These are phyloP conservation scores for Melinopterus prodromus DNA, from an alignment of 2,888 invertebrate species.

Conservation along the genomic window DNA sequence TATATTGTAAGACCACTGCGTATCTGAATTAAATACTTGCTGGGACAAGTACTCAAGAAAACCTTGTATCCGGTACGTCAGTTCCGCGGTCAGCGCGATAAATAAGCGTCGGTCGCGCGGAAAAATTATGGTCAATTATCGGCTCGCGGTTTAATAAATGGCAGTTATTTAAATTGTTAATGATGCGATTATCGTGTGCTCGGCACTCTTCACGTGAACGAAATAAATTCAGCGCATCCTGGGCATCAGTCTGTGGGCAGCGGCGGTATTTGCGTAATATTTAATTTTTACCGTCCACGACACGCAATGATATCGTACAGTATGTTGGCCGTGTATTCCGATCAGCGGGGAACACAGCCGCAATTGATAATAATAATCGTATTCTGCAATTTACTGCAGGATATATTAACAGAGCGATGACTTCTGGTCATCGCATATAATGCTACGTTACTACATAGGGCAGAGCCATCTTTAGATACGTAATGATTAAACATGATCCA, in stretches of 20 bases:
- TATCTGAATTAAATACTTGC: too few relatives aligned
- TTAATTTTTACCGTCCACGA: background rate
- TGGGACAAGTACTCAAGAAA: too few relatives aligned
- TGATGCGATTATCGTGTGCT: constrained; percentile 21
- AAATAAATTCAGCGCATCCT: constrained; percentile 19
- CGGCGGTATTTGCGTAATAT: constrained; percentile 21
- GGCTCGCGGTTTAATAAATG: constrained; percentile 12
- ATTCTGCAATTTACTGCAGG: background rate
- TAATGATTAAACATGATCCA: too few relatives aligned
- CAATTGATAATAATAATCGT: constrained; percentile 4
- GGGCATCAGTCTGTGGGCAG: constrained; percentile 12
- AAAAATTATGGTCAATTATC: background rate
- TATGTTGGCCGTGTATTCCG: background rate
- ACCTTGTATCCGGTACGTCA: background rate
- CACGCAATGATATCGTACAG: constrained; percentile 4
- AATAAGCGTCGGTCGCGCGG: background rate
- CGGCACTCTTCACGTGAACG: constrained; percentile 4
- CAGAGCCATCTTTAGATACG: background rate
- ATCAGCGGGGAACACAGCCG: background rate
- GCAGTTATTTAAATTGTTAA: constrained; percentile 26
- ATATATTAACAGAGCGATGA: background rate
- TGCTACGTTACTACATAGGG: background rate
- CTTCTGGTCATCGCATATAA: background rate
- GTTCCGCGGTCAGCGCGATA: background rate
- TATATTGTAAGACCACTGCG: too few relatives aligned